Conservation (phyloP, 2,113 vertebrate species). For the Elachura formosa region DNA sequence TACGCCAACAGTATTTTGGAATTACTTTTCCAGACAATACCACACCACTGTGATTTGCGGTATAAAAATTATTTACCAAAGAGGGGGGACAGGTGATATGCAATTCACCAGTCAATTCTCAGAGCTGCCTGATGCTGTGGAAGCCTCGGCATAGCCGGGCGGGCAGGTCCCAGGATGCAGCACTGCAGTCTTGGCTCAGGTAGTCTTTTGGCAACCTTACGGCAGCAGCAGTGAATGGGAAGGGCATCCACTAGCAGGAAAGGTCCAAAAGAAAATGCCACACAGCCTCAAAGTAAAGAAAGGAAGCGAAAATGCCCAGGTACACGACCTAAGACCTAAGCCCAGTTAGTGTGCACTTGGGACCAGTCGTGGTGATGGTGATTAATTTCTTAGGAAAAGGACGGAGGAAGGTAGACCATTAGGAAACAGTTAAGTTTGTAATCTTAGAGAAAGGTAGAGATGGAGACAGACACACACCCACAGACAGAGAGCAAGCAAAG, state of each 20-base stretch:
- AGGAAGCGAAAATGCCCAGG: neutral
- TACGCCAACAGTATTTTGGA: constrained; percentile 40
- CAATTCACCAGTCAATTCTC: constrained; percentile 46
- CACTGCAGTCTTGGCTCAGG: constrained; percentile 56
- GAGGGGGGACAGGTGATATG: constrained; percentile 2
- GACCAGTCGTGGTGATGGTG: neutral
- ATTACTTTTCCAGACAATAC: constrained; percentile 53
- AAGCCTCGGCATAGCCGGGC: neutral
- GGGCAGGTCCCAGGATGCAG: constrained; percentile 70
- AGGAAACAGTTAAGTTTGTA: constrained; percentile 51
- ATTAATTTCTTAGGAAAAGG: neutral
- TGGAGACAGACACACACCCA: constrained; percentile 31
- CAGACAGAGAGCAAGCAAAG: neutral
- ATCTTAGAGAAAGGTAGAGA: constrained; percentile 9
- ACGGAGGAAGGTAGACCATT: neutral
- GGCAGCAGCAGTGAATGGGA: neutral
- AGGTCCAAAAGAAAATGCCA: constrained; percentile 47
- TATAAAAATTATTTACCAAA: constrained; percentile 26
- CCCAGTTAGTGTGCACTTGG: neutral
- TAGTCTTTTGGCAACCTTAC: constrained; percentile 38
- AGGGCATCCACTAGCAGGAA: constrained; percentile 5
- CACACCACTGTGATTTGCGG: neutral
- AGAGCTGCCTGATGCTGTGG: constrained; percentile 37
- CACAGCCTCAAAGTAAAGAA: neutral
- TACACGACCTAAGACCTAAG: neutral